phyloP scores from a whole-genome alignment of 2,797 vertebrate species.

The Leptodactylus fallax region DNA sequence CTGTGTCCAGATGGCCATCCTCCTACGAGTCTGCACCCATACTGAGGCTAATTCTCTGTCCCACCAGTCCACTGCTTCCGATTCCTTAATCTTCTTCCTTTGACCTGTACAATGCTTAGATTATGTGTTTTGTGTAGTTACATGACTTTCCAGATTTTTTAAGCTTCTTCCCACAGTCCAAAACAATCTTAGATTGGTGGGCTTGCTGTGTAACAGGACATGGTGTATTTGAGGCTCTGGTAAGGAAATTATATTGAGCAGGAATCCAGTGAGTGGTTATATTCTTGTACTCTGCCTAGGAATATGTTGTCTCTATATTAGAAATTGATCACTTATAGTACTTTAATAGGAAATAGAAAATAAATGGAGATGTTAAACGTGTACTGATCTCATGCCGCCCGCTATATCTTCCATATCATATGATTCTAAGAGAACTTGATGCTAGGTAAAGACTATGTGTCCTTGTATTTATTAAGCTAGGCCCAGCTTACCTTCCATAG shows the following conservation, averaged over 20 bases:
- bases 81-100: not conserved
- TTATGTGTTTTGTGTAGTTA: not conserved
- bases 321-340: too few relatives aligned
- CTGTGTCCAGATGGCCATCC: not conserved
- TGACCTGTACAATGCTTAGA: not conserved
- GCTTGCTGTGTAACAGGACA: not conserved
- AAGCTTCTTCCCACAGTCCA: not conserved
- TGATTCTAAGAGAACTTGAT: not conserved
- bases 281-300: too few relatives aligned
- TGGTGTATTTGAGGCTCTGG: not conserved
- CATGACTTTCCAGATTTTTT: not conserved
- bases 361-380: too few relatives aligned
- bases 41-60: not conserved
- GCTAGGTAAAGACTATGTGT: not conserved
- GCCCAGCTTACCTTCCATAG: constrained; percentile 78
- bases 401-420: not conserved
- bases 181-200: not conserved
- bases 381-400: not conserved
- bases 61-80: too few relatives aligned
- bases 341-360: too few relatives aligned
- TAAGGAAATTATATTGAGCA: not conserved
- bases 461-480: not conserved
- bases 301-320: too few relatives aligned
- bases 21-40: not conserved
- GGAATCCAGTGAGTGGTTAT: too few relatives aligned